phyloP scores from a whole-genome alignment of 2,797 vertebrate species.

The Pyrocephalus nanus region DNA sequence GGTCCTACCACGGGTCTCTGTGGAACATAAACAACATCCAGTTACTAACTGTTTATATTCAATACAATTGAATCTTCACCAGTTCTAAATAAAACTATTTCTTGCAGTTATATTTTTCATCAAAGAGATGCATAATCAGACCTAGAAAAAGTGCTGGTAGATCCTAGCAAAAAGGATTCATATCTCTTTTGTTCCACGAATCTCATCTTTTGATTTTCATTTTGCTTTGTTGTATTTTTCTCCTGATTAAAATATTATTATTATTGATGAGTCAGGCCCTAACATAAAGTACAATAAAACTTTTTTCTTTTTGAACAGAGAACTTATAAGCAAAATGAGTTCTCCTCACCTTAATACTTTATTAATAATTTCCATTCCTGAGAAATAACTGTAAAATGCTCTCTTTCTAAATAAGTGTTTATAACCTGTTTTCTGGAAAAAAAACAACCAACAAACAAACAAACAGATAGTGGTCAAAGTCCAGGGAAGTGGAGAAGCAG shows the following conservation, averaged over 20 bases:
- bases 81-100: not conserved
- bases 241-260: not conserved
- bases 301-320: not conserved
- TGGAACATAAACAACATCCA: not conserved
- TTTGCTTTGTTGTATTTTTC: rapidly evolving
- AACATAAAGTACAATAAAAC: not conserved
- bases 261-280: not conserved
- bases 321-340: not conserved
- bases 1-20: not conserved
- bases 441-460: not conserved
- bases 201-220: rapidly evolving
- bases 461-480: not conserved
- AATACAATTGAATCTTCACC: not conserved
- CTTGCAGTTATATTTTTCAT: not conserved
- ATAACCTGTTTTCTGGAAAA: not conserved
- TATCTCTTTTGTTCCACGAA: not conserved
- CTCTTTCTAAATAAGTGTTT: not conserved
- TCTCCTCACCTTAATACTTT: not conserved
- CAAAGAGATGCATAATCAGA: not conserved
- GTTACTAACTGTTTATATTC: not conserved
- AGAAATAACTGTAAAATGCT: not conserved
- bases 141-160: not conserved
- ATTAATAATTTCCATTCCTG: not conserved
- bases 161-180: not conserved
- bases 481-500: not conserved